These are phyloP conservation scores for Macrobrachium rosenbergii DNA, from an alignment of 1,140 invertebrate genomes.

Conservation along the genomic window DNA sequence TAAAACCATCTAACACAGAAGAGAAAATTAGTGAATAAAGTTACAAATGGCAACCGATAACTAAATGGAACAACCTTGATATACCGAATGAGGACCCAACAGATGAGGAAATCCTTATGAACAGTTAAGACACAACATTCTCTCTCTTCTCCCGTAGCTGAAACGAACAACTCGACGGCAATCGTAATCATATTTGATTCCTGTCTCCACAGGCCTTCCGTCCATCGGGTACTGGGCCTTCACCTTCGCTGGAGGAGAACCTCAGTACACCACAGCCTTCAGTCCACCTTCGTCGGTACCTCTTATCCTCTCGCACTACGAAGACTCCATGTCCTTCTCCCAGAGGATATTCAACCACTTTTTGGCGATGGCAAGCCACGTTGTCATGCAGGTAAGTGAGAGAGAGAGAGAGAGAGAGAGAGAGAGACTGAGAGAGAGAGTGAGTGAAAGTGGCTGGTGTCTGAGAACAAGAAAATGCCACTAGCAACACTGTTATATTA, in stretches of 20 bases:
- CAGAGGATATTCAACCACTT: constrained; percentile 67
- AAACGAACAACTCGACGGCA: too few species aligned
- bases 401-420: not conserved
- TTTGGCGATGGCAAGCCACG: constrained; percentile 65
- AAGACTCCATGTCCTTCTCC: constrained; percentile 67
- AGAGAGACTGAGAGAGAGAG: not conserved
- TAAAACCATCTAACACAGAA: too few species aligned
- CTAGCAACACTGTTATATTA: not conserved
- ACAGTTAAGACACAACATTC: too few species aligned
- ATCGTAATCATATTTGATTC: too few species aligned
- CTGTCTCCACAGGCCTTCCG: constrained; percentile 43
- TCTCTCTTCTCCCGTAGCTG: too few species aligned
- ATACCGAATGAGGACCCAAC: too few species aligned
- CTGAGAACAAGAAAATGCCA: not conserved
- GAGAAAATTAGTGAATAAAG: too few species aligned
- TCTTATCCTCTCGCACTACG: constrained; percentile 67
- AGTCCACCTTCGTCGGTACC: constrained; percentile 67
- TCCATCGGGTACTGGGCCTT: constrained; percentile 65
- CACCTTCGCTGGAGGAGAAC: constrained; percentile 59
- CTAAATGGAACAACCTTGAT: too few species aligned
- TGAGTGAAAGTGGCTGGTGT: not conserved
- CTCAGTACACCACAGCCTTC: constrained; percentile 68
- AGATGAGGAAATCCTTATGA: too few species aligned
- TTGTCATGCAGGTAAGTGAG: constrained; percentile 66
- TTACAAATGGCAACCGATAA: too few species aligned